These are phyloP conservation scores for Idris sp. DNA, from an alignment of 1,140 invertebrate genomes.

Conservation along the genomic window DNA sequence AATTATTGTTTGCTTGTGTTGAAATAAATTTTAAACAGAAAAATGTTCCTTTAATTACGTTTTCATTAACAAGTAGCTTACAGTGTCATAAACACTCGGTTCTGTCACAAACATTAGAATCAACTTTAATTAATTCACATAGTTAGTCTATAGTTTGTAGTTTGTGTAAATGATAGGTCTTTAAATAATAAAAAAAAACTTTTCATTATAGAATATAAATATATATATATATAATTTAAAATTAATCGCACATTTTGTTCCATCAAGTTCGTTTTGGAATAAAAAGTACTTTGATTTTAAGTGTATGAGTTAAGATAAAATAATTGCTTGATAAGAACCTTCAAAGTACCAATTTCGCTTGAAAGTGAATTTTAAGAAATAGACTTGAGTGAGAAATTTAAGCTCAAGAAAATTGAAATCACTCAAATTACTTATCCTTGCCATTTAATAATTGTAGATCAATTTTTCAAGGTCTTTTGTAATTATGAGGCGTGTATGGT, in stretches of 20 bases:
- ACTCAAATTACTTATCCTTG: slow-evolving; percentile 31
- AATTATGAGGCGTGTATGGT: slow-evolving; percentile 56
- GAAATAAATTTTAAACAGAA: too few species aligned
- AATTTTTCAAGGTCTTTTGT: slow-evolving; percentile 43
- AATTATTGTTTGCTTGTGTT: too few species aligned
- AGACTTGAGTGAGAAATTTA: slow-evolving; percentile 12
- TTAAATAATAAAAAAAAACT: too few species aligned
- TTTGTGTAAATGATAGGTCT: slow-evolving; percentile 9
- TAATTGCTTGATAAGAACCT: slow-evolving; percentile 2
- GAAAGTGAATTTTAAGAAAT: slow-evolving; percentile 9
- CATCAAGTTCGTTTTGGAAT: too few species aligned
- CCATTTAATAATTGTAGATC: slow-evolving; percentile 45
- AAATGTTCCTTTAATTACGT: too few species aligned
- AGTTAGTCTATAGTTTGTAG: slow-evolving; percentile 13
- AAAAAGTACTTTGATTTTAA: too few species aligned
- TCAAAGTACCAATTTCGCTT: slow-evolving; percentile 7
- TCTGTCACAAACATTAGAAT: slow-evolving; percentile 25
- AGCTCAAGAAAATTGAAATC: slow-evolving; percentile 31
- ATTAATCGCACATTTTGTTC: too few species aligned
- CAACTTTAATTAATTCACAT: slow-evolving; percentile 24
- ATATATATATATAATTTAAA: too few species aligned
- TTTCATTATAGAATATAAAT: too few species aligned
- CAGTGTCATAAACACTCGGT: slow-evolving; percentile 12
- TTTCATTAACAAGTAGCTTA: too few species aligned
- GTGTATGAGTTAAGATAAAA: too few species aligned